Evolutionary conservation across 2,113 vertebrate species (phyloP), one percentile per base, ranked within the genome.

Genomic region (Urocitellus parryii): DNA sequence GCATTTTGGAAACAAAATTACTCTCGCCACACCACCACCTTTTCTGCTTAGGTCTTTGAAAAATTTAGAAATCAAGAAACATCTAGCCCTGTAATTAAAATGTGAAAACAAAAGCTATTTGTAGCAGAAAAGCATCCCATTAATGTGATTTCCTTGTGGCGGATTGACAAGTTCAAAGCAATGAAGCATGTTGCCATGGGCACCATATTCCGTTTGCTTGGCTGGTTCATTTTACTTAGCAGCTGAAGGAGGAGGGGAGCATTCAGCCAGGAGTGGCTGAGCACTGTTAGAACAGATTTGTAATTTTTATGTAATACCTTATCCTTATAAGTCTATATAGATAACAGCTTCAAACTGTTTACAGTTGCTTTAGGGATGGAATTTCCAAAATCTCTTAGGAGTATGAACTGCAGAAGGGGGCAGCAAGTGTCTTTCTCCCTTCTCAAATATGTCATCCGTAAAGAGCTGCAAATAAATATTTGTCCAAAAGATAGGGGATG

Each of bases 81-180:
- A 96, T 86, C 81, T 80, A 92, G 81, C 70, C 39, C 58, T 67
- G 86, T 94, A 94, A 96, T 96, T 97, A 96, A 96, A 96, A 95
- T 77, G 89, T 91, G 89, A 91, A 97, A 96, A 95, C 88, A 91
- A 97, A 96, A 97, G 79, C 95, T 96, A 70, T 96, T 84, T 95
- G 94, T 90, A 81, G 91, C 82, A 87, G 86, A 94, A 96, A 95
- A 91, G 63, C 34, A 86, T 93, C 58, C 93, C 89, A 73, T 83
- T 90, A 96, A 97, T 95, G 94, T 97, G 96, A 96, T 93, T 97
- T 96, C 81, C 89, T 95, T 89, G 88, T 96, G 93, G 83, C 12
- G 24, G 95, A 97, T 90, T 94, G 97, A 96, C 97, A 97, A 89
- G 97, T 97, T 97, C 95, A 96, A 95, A 97, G 97, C 94, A 91